Conservation (phyloP, 2,888 invertebrate species). For the Coenonympha glycerion region DNA sequence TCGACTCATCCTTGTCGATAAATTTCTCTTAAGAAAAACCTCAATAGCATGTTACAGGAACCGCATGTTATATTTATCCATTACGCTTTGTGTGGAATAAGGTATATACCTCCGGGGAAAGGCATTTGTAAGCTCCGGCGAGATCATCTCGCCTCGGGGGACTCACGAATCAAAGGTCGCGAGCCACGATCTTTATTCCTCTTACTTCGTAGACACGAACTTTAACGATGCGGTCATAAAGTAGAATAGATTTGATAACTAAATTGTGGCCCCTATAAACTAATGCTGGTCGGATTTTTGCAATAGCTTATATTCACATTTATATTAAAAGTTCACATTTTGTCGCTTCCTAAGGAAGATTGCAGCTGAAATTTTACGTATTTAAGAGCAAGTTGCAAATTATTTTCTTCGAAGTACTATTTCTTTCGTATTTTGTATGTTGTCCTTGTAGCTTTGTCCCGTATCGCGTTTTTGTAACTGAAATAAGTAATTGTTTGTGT, state of each 20-base stretch:
- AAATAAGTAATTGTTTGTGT: too few species aligned
- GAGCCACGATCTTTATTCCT: constrained; percentile 36
- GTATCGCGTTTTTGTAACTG: too few species aligned
- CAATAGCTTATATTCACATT: background rate
- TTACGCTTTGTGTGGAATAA: constrained; percentile 11
- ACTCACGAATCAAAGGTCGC: constrained; percentile 48
- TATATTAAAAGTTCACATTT: background rate
- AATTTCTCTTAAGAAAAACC: constrained; percentile 1
- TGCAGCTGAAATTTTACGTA: too few species aligned
- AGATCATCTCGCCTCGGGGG: constrained; percentile 46
- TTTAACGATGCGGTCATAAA: constrained; percentile 20
- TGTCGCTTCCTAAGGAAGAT: background rate
- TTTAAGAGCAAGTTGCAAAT: too few species aligned
- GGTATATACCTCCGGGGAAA: constrained; percentile 13
- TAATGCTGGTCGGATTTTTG: background rate
- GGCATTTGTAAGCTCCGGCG: constrained; percentile 38
- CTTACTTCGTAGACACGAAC: constrained; percentile 24
- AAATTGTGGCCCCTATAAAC: constrained; percentile 4
- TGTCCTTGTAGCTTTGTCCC: too few species aligned
- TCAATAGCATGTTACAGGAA: constrained; percentile 1
- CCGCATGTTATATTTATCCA: constrained; percentile 7
- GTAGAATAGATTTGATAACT: constrained; percentile 22
- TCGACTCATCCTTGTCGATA: background rate
- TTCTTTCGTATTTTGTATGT: too few species aligned
- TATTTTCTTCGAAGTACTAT: too few species aligned